These are phyloP conservation scores for Cryptophagus acutangulus DNA, from an alignment of 2,888 invertebrate species.

Conservation along the genomic window DNA sequence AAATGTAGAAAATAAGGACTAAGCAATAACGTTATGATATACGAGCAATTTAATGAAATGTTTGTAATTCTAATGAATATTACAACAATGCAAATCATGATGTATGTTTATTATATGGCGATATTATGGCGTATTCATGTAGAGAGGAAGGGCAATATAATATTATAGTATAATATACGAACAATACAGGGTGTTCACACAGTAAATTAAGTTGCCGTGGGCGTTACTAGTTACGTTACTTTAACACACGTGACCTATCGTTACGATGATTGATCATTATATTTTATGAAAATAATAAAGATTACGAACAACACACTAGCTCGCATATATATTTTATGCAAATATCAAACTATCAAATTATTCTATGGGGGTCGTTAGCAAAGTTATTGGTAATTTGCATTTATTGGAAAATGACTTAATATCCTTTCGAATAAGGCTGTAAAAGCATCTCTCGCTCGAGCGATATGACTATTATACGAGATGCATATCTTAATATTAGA, in stretches of 20 bases:
- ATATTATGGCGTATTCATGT: not conserved
- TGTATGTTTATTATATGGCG: slow-evolving; percentile 5
- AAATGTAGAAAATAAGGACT: slow-evolving; percentile 5
- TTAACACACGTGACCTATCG: slow-evolving; percentile 38
- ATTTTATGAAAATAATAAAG: slow-evolving; percentile 21
- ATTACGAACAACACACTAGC: too few relatives aligned
- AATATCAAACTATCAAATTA: too few relatives aligned
- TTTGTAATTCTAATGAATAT: slow-evolving; percentile 19
- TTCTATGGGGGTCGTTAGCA: too few relatives aligned
- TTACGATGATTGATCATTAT: slow-evolving; percentile 41
- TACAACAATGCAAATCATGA: slow-evolving; percentile 18
- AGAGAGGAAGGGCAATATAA: not conserved
- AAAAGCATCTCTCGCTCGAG: too few relatives aligned
- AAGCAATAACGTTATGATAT: slow-evolving; percentile 14
- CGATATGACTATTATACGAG: too few relatives aligned
- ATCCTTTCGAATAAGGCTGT: too few relatives aligned
- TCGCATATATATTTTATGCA: too few relatives aligned
- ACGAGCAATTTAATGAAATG: slow-evolving; percentile 19
- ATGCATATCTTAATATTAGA: too few relatives aligned
- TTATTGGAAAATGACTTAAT: too few relatives aligned
- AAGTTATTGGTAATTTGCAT: too few relatives aligned
- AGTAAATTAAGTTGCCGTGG: slow-evolving; percentile 32
- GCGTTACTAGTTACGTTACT: slow-evolving; percentile 23
- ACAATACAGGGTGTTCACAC: slow-evolving; percentile 21
- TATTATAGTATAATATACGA: not conserved